Conservation (phyloP, 2,113 vertebrate species). For the Phocoena sinus region DNA sequence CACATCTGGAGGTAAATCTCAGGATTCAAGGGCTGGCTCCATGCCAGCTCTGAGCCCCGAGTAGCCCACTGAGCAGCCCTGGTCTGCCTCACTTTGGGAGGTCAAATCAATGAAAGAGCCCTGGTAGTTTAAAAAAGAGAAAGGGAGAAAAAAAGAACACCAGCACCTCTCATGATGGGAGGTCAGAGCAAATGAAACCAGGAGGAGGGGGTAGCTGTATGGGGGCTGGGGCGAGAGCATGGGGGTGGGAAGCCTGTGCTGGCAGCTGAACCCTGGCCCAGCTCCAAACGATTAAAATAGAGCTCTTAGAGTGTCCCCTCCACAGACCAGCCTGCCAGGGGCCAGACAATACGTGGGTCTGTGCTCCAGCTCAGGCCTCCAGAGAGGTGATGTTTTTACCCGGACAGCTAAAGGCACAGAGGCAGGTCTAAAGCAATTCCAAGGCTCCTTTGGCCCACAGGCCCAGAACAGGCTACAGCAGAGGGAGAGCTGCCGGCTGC, state of each 20-base stretch:
- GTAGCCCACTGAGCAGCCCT: constrained; percentile 69
- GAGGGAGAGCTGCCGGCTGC: constrained; percentile 59
- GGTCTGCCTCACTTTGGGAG: constrained; percentile 76
- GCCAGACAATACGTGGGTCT: constrained; percentile 77
- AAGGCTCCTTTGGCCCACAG: constrained; percentile 69
- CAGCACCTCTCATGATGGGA: constrained; percentile 78
- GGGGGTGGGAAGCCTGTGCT: constrained; percentile 68
- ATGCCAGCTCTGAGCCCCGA: constrained; percentile 64
- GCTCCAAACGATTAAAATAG: constrained; percentile 79
- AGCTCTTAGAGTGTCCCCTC: constrained; percentile 78
- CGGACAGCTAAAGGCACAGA: constrained; percentile 74
- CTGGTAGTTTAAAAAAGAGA: constrained; percentile 70
- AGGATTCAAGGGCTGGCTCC: constrained; percentile 70
- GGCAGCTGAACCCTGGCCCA: constrained; percentile 75
- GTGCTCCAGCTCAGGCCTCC: constrained; percentile 74
- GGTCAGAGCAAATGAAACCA: constrained; percentile 73
- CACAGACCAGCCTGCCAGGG: constrained; percentile 74
- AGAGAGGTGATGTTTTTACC: constrained; percentile 77
- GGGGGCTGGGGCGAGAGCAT: constrained; percentile 33
- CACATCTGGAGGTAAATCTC: constrained; percentile 72
- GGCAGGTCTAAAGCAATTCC: constrained; percentile 73
- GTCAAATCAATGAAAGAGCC: constrained; percentile 74
- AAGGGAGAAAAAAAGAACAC: constrained; percentile 73
- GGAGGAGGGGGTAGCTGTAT: constrained; percentile 34
- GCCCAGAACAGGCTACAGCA: constrained; percentile 62